Conservation (phyloP, 2,888 invertebrate species). For the Dastarcus helophoroides region DNA sequence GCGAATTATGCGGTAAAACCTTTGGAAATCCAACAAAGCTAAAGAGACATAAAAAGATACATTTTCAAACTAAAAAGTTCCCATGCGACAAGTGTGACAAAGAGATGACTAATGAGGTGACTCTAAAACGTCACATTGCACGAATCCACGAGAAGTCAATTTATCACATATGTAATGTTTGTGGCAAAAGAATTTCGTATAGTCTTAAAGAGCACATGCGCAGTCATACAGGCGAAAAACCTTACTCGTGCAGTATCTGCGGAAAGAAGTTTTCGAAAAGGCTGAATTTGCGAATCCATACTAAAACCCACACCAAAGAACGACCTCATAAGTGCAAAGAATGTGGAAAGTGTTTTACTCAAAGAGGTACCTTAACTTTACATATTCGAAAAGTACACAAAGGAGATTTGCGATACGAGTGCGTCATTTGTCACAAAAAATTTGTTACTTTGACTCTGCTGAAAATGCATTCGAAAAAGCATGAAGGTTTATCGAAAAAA, state of each 20-base stretch:
- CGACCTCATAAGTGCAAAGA: constrained; percentile 28
- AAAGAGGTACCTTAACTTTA: constrained; percentile 40
- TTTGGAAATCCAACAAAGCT: constrained; percentile 19
- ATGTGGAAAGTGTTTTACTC: constrained; percentile 43
- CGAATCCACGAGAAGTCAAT: constrained; percentile 8
- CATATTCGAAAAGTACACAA: constrained; percentile 30
- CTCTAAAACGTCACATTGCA: constrained; percentile 17
- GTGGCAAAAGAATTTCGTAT: constrained; percentile 18
- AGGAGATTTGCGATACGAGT: constrained; percentile 43
- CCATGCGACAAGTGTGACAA: constrained; percentile 21
- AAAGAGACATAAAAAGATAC: constrained; percentile 17
- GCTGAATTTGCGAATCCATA: constrained; percentile 30
- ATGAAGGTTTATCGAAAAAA: no score
- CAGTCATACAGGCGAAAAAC: constrained; percentile 25
- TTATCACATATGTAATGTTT: constrained; percentile 20
- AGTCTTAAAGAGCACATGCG: constrained; percentile 20
- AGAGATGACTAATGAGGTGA: constrained; percentile 18
- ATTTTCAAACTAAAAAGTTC: constrained; percentile 21
- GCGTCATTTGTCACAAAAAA: constrained; percentile 27
- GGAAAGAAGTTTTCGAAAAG: constrained; percentile 19
- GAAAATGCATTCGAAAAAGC: constrained; percentile 35
- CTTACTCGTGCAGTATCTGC: constrained; percentile 38
- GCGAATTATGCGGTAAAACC: constrained; percentile 18
- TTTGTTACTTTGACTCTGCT: constrained; percentile 24
- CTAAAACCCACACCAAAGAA: constrained; percentile 42